Percentiles rank a stretch among this genome's conserved stretches.
These are phyloP conservation scores for Chloroclysta siterata DNA, from an alignment of 2,888 invertebrate genomes.

Conservation along the genomic window DNA sequence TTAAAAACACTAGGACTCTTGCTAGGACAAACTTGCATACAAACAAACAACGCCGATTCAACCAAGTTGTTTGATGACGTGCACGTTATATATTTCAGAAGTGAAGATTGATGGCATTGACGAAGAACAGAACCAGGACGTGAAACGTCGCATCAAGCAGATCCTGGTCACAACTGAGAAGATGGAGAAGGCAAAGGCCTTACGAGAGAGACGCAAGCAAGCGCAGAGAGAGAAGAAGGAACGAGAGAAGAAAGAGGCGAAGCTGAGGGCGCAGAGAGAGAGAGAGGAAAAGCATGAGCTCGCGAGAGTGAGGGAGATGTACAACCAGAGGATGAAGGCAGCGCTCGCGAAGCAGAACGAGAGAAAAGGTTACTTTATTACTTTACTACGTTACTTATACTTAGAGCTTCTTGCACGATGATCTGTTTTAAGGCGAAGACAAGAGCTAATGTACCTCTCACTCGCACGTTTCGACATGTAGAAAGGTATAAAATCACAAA, in stretches of 20 bases:
- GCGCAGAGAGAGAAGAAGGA: constrained; percentile 19
- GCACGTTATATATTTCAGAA: constrained; percentile 15
- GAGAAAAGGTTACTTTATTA: constrained; percentile 35
- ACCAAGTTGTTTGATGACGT: background rate
- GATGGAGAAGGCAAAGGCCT: constrained; percentile 11
- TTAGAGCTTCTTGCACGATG: no score
- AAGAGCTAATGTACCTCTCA: no score
- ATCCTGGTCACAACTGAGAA: constrained; percentile 19
- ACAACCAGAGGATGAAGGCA: constrained; percentile 51
- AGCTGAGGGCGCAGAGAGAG: constrained; percentile 31
- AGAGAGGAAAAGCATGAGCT: constrained; percentile 43
- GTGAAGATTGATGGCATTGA: constrained; percentile 12
- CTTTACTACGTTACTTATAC: no score
- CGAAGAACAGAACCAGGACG: constrained; percentile 15
- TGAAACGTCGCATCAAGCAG: constrained; percentile 29
- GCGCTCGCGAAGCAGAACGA: constrained; percentile 32
- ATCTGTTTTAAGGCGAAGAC: no score
- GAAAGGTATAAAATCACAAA: no score
- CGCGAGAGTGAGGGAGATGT: constrained; percentile 52
- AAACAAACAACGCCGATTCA: no score
- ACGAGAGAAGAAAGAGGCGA: constrained; percentile 24
- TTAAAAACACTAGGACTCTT: no score
- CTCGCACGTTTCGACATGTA: no score
- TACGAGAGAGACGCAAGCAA: constrained; percentile 8
- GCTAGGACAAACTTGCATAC: no score